Evolutionary conservation across 2,888 invertebrate genomes (phyloP), one percentile per base, ranked within the genome.

Genomic region (Labia minor): DNA sequence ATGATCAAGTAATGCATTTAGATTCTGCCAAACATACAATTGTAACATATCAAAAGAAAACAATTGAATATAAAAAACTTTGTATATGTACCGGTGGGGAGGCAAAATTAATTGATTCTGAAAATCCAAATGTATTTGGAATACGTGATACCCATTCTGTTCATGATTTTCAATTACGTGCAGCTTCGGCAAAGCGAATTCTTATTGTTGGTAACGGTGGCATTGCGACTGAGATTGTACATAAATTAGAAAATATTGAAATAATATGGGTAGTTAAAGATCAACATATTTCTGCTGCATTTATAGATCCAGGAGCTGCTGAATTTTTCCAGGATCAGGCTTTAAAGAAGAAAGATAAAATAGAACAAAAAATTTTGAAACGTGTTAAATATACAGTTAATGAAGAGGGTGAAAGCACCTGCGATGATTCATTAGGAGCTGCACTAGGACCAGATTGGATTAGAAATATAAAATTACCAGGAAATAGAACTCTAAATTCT

Each of bases 361-460:
- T 73, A 61, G 73, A 71, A 63, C 20, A 67, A 14, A 66, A 67
- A 11, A 21, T 66, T 19, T 64, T 84, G 19, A 85, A 87, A 76
- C 81, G 90, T 72, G 84, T 88, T 80, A 81, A 87, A 37, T 92
- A 87, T 74, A 80, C 82, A 66, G 70, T 72, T 11, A 49, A 67
- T 8, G 62, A 68, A 21, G 84, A 87, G 72, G 83, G 83, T 70
- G 80, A 79, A 68, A 75, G 75, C 61, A 37, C 33, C 3, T n/a
- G 21, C 69, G 77, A 78, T 71, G 76, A 80, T 71, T 79, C 82
- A 72, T 83, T 81, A 69, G 96, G 97, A 11, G 92, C 95, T 70
- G 96, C 99, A 1, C 81, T 99, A 66, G 99, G 99, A 0, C 98
- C 98, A 8, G 96, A 99, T 79, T 99, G 99, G 99, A 90, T 91